Percentiles rank a stretch among this genome's conserved stretches.
Conservation (phyloP, 1,140 invertebrate genomes). For the Microvelia longipes region DNA sequence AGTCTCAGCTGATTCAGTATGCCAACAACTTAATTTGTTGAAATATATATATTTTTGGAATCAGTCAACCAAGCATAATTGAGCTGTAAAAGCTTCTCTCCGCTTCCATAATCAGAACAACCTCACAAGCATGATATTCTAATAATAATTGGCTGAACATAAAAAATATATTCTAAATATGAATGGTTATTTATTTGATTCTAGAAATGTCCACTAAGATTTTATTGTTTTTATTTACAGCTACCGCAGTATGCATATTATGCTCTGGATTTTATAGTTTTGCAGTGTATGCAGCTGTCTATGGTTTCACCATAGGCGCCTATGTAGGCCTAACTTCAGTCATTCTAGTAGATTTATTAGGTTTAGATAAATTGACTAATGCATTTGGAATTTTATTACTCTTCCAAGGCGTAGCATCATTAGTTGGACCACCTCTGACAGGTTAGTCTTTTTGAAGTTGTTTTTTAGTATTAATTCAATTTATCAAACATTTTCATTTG, state of each 20-base stretch:
- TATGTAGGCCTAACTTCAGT: slow-evolving; percentile 87
- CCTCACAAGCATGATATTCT: no score
- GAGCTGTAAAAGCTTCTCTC: no score
- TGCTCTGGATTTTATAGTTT: slow-evolving; percentile 52
- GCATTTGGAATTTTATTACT: slow-evolving; percentile 80
- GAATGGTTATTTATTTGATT: no score
- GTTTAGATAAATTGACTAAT: slow-evolving; percentile 75
- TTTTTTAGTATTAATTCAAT: not conserved
- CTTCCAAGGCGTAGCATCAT: slow-evolving; percentile 80
- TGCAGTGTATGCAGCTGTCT: slow-evolving; percentile 59
- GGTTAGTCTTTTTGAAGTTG: slow-evolving; percentile 37
- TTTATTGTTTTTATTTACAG: slow-evolving; percentile 35
- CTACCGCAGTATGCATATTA: slow-evolving; percentile 57
- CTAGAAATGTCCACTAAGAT: no score
- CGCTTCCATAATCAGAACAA: no score
- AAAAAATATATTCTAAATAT: no score
- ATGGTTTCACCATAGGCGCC: slow-evolving; percentile 78
- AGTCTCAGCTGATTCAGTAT: no score
- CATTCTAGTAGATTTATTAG: slow-evolving; percentile 70
- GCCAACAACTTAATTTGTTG: no score
- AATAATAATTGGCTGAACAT: no score
- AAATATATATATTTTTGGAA: no score
- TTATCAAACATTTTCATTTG: not conserved
- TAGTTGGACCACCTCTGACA: slow-evolving; percentile 74
- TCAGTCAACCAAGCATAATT: no score